These are phyloP conservation scores for Spongia lamella DNA, from an alignment of 37 sponge, comb jelly and placozoan genomes.

Conservation along the genomic window DNA sequence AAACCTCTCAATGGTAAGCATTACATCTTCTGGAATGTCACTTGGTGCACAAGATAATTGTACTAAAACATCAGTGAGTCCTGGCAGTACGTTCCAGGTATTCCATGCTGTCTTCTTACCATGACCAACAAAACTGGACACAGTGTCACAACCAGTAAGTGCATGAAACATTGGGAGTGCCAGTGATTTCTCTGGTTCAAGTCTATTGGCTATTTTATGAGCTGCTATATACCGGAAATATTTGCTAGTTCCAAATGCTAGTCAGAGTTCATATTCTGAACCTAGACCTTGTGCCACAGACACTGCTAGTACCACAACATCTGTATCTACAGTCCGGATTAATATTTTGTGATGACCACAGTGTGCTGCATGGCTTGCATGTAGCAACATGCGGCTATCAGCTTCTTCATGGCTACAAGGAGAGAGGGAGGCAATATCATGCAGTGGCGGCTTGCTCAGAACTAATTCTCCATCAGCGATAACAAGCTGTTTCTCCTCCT, in stretches of 20 bases:
- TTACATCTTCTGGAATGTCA: too few species aligned
- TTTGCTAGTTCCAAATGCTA: constrained; percentile 23
- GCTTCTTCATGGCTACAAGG: constrained; percentile 56
- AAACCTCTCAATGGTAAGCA: too few species aligned
- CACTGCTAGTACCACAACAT: too few species aligned
- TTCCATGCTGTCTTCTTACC: constrained; percentile 26
- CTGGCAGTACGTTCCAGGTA: too few species aligned
- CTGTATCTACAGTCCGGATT: too few species aligned
- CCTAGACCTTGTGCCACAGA: too few species aligned
- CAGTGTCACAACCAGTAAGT: constrained; percentile 35
- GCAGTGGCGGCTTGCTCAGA: too few species aligned
- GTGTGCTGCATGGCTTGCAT: too few species aligned
- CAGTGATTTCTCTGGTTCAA: too few species aligned
- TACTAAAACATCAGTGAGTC: too few species aligned
- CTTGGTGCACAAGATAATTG: too few species aligned
- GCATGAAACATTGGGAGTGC: constrained; percentile 20
- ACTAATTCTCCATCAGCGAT: constrained; percentile 20
- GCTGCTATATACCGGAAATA: not conserved
- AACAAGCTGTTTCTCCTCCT: constrained; percentile 13
- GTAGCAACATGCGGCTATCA: constrained; percentile 19
- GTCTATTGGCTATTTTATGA: constrained; percentile 6
- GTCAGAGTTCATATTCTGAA: constrained; percentile 19
- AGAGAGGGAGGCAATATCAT: constrained; percentile 1
- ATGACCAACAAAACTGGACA: constrained; percentile 12
- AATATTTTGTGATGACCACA: too few species aligned